A percentile compares a stretch with the other conserved stretches of the same genome.
These are phyloP conservation scores for Deilephila porcellus DNA, from an alignment of 2,888 invertebrate species.

Conservation along the genomic window DNA sequence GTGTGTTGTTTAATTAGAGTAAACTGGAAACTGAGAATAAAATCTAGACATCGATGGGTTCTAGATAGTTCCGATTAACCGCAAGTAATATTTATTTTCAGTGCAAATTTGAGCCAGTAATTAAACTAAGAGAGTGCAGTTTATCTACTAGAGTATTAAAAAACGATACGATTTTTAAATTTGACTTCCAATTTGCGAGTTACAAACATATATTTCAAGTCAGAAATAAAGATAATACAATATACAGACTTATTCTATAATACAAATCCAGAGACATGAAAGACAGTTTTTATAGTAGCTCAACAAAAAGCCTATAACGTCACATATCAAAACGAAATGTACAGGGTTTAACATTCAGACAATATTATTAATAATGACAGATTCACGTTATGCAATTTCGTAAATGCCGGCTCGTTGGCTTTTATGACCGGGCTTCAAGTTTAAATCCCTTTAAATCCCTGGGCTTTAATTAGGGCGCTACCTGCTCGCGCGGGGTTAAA, in stretches of 20 bases:
- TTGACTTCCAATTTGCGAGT: too few relatives aligned
- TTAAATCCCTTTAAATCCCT: constrained; percentile 23
- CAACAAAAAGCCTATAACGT: background rate
- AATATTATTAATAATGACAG: constrained; percentile 15
- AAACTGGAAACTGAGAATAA: background rate
- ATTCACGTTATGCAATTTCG: background rate
- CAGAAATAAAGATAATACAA: too few relatives aligned
- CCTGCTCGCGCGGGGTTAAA: constrained; percentile 11
- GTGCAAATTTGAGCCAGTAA: too few relatives aligned
- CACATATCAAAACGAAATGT: constrained; percentile 1
- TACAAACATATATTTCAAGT: too few relatives aligned
- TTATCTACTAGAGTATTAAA: too few relatives aligned
- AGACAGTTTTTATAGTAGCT: background rate
- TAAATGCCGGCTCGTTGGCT: constrained; percentile 27
- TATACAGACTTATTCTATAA: background rate
- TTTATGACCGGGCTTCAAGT: constrained; percentile 22
- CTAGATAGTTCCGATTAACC: background rate
- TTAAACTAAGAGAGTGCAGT: too few relatives aligned
- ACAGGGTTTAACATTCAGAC: background rate
- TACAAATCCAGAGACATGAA: background rate
- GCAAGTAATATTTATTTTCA: too few relatives aligned
- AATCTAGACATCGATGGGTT: background rate
- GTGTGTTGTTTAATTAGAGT: background rate
- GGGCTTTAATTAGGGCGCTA: constrained; percentile 20
- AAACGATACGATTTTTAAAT: too few relatives aligned